These are phyloP conservation scores for Pteropus alecto DNA, from an alignment of 2,113 vertebrate species.

Conservation along the genomic window DNA sequence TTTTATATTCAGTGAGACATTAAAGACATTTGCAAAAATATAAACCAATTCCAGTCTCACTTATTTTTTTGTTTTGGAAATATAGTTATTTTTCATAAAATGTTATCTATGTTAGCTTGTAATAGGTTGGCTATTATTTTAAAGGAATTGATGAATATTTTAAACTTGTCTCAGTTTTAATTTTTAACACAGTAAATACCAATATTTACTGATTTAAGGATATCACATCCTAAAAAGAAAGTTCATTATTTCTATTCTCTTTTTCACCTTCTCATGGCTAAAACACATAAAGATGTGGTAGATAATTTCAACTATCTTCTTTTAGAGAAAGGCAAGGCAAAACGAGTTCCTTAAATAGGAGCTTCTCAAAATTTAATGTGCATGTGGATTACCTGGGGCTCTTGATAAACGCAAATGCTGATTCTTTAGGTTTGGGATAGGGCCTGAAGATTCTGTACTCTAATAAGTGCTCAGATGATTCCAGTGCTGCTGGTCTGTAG, in stretches of 20 bases:
- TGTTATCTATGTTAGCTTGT: background rate
- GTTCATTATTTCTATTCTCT: background rate
- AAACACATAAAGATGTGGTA: background rate
- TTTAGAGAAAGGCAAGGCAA: background rate
- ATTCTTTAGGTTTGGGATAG: background rate
- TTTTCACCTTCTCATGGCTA: background rate
- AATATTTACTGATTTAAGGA: background rate
- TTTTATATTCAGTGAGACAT: slow-evolving; percentile 26
- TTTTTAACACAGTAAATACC: background rate
- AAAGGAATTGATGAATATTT: background rate
- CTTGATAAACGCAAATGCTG: background rate
- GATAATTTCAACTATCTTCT: background rate
- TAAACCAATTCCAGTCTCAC: background rate
- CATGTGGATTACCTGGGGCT: background rate
- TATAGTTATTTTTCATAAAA: background rate
- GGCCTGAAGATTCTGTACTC: background rate
- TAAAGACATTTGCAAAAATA: slow-evolving; percentile 33
- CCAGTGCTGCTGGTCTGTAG: background rate
- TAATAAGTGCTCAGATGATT: background rate
- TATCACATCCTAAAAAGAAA: background rate
- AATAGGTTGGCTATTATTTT: background rate
- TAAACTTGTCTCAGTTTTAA: background rate
- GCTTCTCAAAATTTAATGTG: background rate
- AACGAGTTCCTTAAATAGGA: background rate
- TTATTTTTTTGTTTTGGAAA: background rate